These are phyloP conservation scores for Drosophila subobscura DNA, from an alignment of 1,140 invertebrate species.

Conservation along the genomic window DNA sequence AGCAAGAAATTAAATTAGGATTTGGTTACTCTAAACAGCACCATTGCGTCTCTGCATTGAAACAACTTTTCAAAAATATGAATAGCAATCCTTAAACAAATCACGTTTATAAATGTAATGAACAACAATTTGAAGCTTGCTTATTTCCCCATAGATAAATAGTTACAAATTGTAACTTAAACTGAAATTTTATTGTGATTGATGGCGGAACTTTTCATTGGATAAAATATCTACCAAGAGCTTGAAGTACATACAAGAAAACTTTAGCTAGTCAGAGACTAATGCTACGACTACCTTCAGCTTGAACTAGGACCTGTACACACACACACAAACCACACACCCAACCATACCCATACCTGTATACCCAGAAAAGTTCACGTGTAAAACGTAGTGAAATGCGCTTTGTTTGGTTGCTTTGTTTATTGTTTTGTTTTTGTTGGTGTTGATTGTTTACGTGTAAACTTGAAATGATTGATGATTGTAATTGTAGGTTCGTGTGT, in stretches of 20 bases:
- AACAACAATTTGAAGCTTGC: too few relatives aligned
- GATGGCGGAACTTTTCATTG: slow-evolving; percentile 3
- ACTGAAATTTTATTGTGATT: slow-evolving; percentile 3
- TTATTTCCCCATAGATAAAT: too few relatives aligned
- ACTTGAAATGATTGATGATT: slow-evolving; percentile 44
- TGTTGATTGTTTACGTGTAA: slow-evolving; percentile 60
- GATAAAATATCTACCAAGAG: neutral
- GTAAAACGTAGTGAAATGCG: slow-evolving; percentile 41
- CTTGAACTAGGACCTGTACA: neutral
- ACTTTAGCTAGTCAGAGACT: slow-evolving; percentile 4
- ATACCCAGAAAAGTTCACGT: slow-evolving; percentile 26
- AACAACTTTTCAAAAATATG: too few relatives aligned
- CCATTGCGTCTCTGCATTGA: too few relatives aligned
- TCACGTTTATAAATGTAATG: too few relatives aligned
- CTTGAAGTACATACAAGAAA: slow-evolving; percentile 1
- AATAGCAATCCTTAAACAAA: too few relatives aligned
- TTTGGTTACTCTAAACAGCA: too few relatives aligned
- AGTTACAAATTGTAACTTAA: neutral
- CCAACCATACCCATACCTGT: neutral
- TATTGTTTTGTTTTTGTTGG: slow-evolving; percentile 18
- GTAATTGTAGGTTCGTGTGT: neutral
- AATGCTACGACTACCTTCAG: slow-evolving; percentile 20
- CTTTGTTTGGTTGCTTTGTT: slow-evolving; percentile 39
- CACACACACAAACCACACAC: slow-evolving; percentile 12
- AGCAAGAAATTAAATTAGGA: too few relatives aligned